Evolutionary conservation across 2,888 invertebrate species (phyloP).

Genomic region (Epistrophella euchroma): DNA sequence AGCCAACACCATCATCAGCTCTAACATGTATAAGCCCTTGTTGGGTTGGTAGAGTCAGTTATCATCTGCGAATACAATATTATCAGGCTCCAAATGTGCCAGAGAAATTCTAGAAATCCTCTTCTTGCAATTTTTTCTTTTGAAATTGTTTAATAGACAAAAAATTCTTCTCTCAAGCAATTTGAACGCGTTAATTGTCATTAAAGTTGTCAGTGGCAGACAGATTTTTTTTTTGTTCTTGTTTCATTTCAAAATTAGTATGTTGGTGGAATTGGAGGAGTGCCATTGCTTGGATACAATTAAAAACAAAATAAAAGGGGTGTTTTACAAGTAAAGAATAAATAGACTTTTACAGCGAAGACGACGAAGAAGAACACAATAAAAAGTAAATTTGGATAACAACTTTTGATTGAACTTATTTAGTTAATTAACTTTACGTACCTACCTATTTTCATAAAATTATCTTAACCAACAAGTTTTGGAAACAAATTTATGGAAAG

Average conservation of each 20-base stretch:
- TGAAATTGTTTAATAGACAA: conserved; percentile 74
- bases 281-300: conserved; percentile 19
- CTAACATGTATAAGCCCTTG: conserved; percentile 15
- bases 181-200: conserved; percentile 74
- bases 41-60: conserved; percentile 25
- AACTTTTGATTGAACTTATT: neutral
- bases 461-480: neutral
- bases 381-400: neutral
- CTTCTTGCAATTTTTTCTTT: conserved; percentile 52
- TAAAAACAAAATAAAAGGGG: conserved; percentile 20
- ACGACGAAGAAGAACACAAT: neutral
- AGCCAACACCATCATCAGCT: conserved; percentile 32
- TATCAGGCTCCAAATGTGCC: conserved; percentile 25
- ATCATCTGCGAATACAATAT: neutral
- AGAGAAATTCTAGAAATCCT: conserved; percentile 62
- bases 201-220: conserved; percentile 69
- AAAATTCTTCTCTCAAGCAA: conserved; percentile 68
- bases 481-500: conserved; percentile 1
- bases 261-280: conserved; percentile 4
- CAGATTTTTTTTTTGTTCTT: conserved; percentile 34
- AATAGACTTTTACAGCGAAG: neutral
- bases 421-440: neutral
- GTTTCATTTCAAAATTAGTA: conserved; percentile 25
- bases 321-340: neutral
- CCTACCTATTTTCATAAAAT: too few relatives aligned